Evolutionary conservation across 2,797 vertebrate species (phyloP), one percentile per base, ranked within the genome.

Genomic region (Coregonus sp.): DNA sequence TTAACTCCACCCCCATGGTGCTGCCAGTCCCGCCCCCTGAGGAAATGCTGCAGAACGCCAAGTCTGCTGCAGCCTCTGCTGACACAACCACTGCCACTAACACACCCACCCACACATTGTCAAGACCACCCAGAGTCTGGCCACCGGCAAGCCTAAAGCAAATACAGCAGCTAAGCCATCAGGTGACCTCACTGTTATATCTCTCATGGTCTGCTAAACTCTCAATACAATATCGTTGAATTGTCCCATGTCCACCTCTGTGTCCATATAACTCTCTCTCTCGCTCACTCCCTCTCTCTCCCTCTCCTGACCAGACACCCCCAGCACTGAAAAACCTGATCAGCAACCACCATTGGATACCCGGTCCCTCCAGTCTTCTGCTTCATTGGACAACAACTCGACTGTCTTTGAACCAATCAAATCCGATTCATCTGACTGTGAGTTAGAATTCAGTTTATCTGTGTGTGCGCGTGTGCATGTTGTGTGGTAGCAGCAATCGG

Each of bases 21-120:
- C 92, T 99, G 40, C 96, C 97, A 0, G 95, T 99, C 68, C 97
- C 97, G 4, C 98, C 97, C 0, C 94, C 96, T 0, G 95, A 98
- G 59, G 97, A 97, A 76, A 91, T 98, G 86, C 92, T 98, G 80
- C 95, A 93, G 79, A 92, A 66, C 0, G 89, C 86, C 66, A 89
- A 86, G 75, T 89, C 89, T 72, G 87, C 2, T 59, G 89, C 85
- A 54, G 85, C 90, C 31, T 80, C 92, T 59, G 90, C 92, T 35
- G 76, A 89, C 0, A 75, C 91, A 6, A 29, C 83, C 3, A 69
- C 54, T 2, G 16, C 54, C n/a, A 56, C 20, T 25, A n/a, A 78
- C 1, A 6, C 70, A 72, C 35, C 80, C 0, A 65, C 59, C 89
- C 74, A 89, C 85, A 82, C 92, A 1, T 88, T 54, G 71, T 67